Evolutionary conservation across 1,140 invertebrate genomes (phyloP).

Genomic region (Theocolax elegans): DNA sequence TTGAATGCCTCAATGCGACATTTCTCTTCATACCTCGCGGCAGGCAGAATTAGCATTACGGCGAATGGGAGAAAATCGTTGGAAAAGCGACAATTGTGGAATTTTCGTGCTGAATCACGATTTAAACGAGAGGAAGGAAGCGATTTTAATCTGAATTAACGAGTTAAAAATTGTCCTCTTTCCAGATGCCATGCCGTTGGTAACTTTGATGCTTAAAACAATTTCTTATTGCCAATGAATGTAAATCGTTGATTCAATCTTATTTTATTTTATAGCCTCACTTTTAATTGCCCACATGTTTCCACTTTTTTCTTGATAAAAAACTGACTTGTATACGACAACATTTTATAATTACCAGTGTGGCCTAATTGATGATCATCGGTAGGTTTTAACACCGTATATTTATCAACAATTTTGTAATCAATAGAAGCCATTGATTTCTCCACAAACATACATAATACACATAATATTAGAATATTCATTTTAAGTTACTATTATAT

Average conservation of each 20-base stretch:
- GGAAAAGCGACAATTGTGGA: conserved; percentile 27
- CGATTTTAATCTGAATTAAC: conserved; percentile 41
- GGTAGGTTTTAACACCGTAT: too few species aligned
- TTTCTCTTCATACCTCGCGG: conserved; percentile 2
- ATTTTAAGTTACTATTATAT: too few species aligned
- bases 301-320: too few species aligned
- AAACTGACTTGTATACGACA: too few species aligned
- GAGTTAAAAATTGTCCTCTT: conserved; percentile 33
- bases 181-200: conserved; percentile 1
- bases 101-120: conserved; percentile 36
- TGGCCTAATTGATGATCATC: too few species aligned
- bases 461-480: too few species aligned
- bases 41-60: conserved; percentile 36
- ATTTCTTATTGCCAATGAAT: neutral
- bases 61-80: conserved; percentile 33
- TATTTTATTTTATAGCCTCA: too few species aligned
- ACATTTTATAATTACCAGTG: too few species aligned
- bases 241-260: neutral
- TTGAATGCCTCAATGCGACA: conserved; percentile 12
- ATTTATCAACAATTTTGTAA: too few species aligned
- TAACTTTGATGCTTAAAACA: neutral
- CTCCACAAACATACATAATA: too few species aligned
- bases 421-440: too few species aligned
- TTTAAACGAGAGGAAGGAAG: conserved; percentile 33
- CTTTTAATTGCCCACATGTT: too few species aligned